Conservation (phyloP, 2,797 vertebrate genomes). For the Phaenicophaeus curvirostris region DNA sequence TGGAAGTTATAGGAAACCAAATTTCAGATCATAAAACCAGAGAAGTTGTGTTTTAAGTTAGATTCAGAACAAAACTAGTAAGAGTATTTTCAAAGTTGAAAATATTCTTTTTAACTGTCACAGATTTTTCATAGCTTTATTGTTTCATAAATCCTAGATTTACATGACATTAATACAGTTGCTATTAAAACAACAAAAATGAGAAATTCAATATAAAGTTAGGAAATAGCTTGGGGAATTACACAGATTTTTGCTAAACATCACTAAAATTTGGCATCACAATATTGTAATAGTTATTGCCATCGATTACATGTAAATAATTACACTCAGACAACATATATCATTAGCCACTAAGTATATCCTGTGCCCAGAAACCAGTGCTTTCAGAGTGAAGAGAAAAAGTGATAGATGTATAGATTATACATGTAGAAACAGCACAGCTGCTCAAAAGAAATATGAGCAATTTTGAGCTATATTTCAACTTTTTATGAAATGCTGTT, state of each 20-base stretch:
- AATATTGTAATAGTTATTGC: background rate
- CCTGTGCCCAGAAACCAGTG: background rate
- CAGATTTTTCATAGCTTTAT: background rate
- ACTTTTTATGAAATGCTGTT: slow-evolving; percentile 37
- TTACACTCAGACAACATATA: background rate
- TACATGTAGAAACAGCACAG: slow-evolving; percentile 20
- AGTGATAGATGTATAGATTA: slow-evolving; percentile 28
- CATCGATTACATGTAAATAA: slow-evolving; percentile 14
- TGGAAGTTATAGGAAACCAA: background rate
- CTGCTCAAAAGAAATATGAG: slow-evolving; percentile 52
- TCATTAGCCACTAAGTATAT: background rate
- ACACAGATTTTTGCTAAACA: slow-evolving; percentile 10
- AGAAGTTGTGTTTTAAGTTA: background rate
- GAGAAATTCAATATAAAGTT: background rate
- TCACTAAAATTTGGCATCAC: background rate
- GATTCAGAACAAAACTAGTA: background rate
- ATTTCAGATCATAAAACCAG: background rate
- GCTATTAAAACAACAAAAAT: background rate
- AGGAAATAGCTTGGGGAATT: background rate
- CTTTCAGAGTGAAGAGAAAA: slow-evolving; percentile 44
- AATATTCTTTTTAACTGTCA: background rate
- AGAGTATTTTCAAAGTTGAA: background rate
- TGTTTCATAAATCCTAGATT: background rate
- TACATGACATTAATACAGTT: background rate
- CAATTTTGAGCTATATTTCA: slow-evolving; percentile 37